Evolutionary conservation across 2,888 invertebrate genomes (phyloP).

Genomic region (Apeira syringaria): DNA sequence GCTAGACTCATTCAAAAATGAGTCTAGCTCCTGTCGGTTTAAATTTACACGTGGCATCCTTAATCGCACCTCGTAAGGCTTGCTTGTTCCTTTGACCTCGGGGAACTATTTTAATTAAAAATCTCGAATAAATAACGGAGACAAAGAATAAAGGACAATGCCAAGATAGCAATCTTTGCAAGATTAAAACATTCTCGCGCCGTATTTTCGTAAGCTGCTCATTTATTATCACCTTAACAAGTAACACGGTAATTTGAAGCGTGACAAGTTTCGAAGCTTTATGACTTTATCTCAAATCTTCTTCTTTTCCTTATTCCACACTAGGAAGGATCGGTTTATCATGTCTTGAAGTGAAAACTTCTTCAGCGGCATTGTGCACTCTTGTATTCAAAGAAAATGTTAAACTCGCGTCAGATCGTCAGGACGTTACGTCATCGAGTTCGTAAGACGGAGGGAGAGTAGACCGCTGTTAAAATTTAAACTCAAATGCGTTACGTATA

Average conservation of each 20-base stretch:
- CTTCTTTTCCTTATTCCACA: no score
- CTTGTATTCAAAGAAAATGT: no score
- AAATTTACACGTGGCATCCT: conserved; percentile 2
- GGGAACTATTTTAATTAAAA: conserved; percentile 40
- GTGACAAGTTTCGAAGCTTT: conserved; percentile 10
- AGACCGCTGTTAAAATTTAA: no score
- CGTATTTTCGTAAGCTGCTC: conserved; percentile 29
- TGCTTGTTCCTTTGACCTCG: conserved; percentile 12
- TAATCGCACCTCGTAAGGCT: conserved; percentile 10
- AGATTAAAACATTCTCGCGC: conserved; percentile 34
- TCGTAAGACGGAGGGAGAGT: no score
- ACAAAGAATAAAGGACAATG: conserved; percentile 30
- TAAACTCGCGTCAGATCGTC: no score
- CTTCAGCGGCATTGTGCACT: no score
- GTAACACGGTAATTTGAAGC: conserved; percentile 16
- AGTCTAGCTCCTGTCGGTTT: no score
- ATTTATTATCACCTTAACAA: conserved; percentile 23
- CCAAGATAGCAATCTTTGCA: conserved; percentile 31
- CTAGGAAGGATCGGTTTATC: no score
- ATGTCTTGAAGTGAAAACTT: no score
- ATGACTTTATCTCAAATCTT: conserved; percentile 5
- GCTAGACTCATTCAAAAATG: no score
- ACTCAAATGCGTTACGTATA: no score
- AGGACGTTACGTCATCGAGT: no score
- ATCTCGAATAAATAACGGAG: conserved; percentile 32